Conservation (phyloP, 2,797 vertebrate genomes). For the Periophthalmus magnuspinnatus region DNA sequence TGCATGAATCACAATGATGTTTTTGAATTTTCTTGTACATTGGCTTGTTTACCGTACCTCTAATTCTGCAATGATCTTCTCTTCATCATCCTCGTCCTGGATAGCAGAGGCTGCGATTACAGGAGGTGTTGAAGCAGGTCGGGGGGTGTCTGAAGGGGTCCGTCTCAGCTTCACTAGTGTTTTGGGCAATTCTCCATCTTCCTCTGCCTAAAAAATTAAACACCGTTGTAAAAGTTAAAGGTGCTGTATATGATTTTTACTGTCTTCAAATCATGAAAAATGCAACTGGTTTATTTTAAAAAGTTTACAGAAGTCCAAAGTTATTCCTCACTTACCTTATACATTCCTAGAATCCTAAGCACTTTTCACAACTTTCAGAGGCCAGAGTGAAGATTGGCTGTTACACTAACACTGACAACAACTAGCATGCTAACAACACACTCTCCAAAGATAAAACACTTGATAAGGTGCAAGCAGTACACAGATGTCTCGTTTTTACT, state of each 20-base stretch:
- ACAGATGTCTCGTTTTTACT: too few species aligned
- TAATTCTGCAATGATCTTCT: constrained; percentile 90
- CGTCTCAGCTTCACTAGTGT: constrained; percentile 86
- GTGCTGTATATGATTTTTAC: neutral
- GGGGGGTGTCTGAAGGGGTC: constrained; percentile 84
- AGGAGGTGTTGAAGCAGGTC: constrained; percentile 91
- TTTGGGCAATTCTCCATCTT: constrained; percentile 88
- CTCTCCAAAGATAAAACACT: too few species aligned
- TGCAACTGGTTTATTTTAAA: too few species aligned
- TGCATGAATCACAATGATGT: neutral
- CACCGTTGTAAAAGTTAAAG: neutral
- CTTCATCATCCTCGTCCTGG: constrained; percentile 87
- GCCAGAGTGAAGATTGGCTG: too few species aligned
- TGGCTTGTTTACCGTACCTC: constrained; percentile 83
- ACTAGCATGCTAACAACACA: too few species aligned
- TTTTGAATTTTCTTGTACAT: neutral
- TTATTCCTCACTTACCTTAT: too few species aligned
- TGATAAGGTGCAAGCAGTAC: too few species aligned
- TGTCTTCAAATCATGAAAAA: too few species aligned
- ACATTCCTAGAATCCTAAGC: too few species aligned
- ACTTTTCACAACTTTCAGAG: too few species aligned
- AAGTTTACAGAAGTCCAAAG: too few species aligned
- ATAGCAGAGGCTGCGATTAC: constrained; percentile 87
- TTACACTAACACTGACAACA: too few species aligned
- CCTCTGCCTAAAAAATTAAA: constrained; percentile 77